phyloP scores from a whole-genome alignment of 2,888 invertebrate species.

The Hemithea aestivaria region DNA sequence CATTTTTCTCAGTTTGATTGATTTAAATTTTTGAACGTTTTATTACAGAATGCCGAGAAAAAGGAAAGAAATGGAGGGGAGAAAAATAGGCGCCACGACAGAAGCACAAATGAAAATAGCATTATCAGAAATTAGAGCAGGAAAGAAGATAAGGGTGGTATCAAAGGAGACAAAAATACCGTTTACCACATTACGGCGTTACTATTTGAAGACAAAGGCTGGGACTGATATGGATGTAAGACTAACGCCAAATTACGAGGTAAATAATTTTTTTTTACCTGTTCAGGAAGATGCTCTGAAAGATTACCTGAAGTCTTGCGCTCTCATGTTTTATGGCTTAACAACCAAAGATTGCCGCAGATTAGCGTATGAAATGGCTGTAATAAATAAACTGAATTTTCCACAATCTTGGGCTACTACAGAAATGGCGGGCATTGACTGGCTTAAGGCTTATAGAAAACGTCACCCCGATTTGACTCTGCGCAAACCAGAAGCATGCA shows the following conservation, averaged over 20 bases:
- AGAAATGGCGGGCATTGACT: constrained; percentile 1
- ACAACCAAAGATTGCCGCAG: constrained; percentile 1
- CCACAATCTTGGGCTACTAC: background rate
- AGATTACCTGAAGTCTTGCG: background rate
- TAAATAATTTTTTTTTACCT: background rate
- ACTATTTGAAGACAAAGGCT: background rate
- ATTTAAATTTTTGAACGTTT: background rate
- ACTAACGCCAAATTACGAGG: background rate
- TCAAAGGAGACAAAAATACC: background rate
- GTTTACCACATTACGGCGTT: background rate
- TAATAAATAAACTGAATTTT: background rate
- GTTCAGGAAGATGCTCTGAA: background rate
- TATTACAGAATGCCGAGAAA: constrained; percentile 1
- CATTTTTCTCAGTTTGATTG: too few species aligned
- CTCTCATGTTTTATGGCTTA: constrained; percentile 2
- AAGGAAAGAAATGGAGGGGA: background rate
- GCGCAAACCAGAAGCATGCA: constrained; percentile 1
- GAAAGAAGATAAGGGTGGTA: background rate
- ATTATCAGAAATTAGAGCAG: background rate
- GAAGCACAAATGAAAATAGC: background rate
- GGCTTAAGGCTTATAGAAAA: constrained; percentile 3
- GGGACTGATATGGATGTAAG: too few species aligned
- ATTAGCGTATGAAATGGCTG: constrained; percentile 1
- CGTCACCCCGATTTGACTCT: constrained; percentile 1
- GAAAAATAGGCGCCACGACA: background rate